These are phyloP conservation scores for Meda fulgida DNA, from an alignment of 2,797 vertebrate species.

Conservation along the genomic window DNA sequence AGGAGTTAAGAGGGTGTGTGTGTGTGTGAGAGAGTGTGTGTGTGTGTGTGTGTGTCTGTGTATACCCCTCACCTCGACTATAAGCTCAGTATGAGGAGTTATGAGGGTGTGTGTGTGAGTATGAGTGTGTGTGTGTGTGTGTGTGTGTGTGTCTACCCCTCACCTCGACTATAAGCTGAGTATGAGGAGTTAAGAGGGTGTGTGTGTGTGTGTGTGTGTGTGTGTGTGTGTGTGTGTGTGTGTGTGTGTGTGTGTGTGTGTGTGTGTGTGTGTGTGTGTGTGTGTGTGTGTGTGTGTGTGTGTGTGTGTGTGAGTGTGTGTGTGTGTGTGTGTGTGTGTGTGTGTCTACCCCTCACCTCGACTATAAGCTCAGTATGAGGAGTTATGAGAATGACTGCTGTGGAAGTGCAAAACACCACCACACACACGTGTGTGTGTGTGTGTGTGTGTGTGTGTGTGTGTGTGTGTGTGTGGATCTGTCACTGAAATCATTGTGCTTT, in stretches of 20 bases:
- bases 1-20: conserved; percentile 24
- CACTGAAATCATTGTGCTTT: conserved; percentile 13
- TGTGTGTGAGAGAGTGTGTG: no score
- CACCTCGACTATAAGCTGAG: conserved; percentile 32
- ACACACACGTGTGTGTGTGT: neutral
- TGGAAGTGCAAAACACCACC: conserved; percentile 33
- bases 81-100: conserved; percentile 39
- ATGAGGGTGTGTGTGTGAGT: no score
- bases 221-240: no score
- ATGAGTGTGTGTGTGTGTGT: no score
- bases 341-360: conserved; percentile 42
- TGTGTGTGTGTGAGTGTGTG: no score
- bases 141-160: conserved; percentile 51
- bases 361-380: conserved; percentile 35
- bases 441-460: neutral
- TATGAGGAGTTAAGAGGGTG: conserved; percentile 31
- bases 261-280: no score
- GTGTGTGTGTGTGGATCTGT: neutral
- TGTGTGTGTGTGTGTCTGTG: no score
- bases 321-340: no score
- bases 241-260: no score
- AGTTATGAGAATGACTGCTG: conserved; percentile 26
- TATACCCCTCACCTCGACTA: conserved; percentile 43
- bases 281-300: no score
- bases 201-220: no score